Evolutionary conservation across 1,140 invertebrate genomes (phyloP), one percentile per base, ranked within the genome.

Genomic region (Drosophila willistoni): DNA sequence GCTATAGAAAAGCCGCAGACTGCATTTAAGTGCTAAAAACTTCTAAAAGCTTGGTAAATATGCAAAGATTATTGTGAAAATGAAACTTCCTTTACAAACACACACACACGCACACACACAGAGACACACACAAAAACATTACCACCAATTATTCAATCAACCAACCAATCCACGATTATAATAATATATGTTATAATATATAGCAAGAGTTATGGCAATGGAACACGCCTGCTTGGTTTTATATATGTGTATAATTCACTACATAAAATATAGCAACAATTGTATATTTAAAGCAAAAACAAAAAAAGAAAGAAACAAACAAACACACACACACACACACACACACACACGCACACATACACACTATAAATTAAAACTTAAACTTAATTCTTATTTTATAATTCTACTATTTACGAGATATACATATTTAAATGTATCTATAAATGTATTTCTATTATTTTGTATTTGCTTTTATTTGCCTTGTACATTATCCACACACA

Each of bases 191-290:
- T 51, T 51, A 51, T 51, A 63, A 64, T 69, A 57, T 76, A 71
- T 41, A 59, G 73, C 73, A 62, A 86, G 68, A 87, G 83, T 89
- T 86, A 83, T 86, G 83, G 78, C 83, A 86, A 82, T 87, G 76
- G 79, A 63, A 74, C 69, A 77, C 83, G 83, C 69, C 87, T 89
- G 83, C 83, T 89, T 86, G 82, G 82, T 87, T 87, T 87, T 76
- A 81, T 78, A 82, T 76, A 75, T 78, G 71, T 77, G 36, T 13
- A 39, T 39, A n/a, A 39, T 39, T 39, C 17, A 51, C 17, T 51
- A 47, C 44, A 47, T 47, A 17, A 17, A 47, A 57, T 73, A 83
- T 86, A 86, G 83, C 76, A 79, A 83, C 83, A 86, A 87, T 86
- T 86, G 83, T 86, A 86, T 80, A 86, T 89, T 87, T 83, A 22